Base-by-base conservation (phyloP, 2,888 invertebrate genomes). In the Netelia melanura region DNA sequence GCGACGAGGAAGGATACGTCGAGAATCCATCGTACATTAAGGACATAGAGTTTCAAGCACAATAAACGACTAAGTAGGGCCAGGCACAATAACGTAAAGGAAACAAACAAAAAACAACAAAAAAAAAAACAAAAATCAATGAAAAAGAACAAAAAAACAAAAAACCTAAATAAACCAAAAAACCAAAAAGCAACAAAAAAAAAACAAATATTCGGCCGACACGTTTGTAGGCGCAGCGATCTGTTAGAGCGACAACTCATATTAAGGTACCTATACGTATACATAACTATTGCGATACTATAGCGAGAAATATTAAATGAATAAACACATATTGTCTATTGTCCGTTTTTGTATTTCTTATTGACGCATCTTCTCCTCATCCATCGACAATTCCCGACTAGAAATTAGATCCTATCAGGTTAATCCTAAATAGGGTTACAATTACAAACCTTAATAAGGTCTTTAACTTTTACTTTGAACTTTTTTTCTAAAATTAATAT, bases 251-350 rank as follows among this genome's bases (percentile, higher is more conserved):
- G 90, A 92, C 90, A 92, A 92, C 90, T 92, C 91, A 91, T 92
- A 91, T 92, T 86, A 89, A 90, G 30, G 91, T 92, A 93, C 90
- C 90, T 92, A 92, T 92, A 82, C 78, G 65, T 82, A 83, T 83
- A 65, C 61, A 79, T 85, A 82, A 84, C 62, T 79, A 85, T 85
- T 85, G 85, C 85, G 85, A 85, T 85, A 85, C 75, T 85, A 92
- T 92, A 91, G 91, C 91, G 89, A 91, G 89, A 91, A 61, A 91
- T 92, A 93, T 92, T 91, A 92, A 93, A 92, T 92, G 91, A 93
- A 93, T 92, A 93, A 93, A 93, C 90, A 91, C 92, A 92, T 93
- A 93, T 93, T 93, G 92, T 93, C 93, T 93, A 93, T 93, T 93
- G 92, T 93, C 92, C 86, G 85, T 87, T 84, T 74, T 17, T 17